Evolutionary conservation across 2,888 invertebrate species (phyloP).

Genomic region (Pterostichus madidus): DNA sequence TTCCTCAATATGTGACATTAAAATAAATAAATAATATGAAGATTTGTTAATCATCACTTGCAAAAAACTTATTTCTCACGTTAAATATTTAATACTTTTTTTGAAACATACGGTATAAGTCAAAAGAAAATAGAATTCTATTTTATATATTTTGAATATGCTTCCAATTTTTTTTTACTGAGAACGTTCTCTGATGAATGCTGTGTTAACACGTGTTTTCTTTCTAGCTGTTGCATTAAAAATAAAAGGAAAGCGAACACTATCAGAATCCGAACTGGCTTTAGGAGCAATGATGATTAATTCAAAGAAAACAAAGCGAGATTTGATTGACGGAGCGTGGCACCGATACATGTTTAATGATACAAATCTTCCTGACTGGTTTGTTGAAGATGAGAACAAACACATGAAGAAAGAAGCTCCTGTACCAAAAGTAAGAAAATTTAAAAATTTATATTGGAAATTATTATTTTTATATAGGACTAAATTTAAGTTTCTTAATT

Average conservation of each 20-base stretch:
- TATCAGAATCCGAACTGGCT: constrained; percentile 93
- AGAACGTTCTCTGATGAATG: too few species aligned
- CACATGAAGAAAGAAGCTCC: constrained; percentile 92
- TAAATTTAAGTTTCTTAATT: background rate
- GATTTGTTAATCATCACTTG: too few species aligned
- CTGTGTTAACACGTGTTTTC: background rate
- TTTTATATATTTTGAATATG: too few species aligned
- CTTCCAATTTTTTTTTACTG: too few species aligned
- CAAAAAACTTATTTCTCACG: too few species aligned
- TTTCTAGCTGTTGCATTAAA: constrained; percentile 21
- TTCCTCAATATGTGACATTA: too few species aligned
- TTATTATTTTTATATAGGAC: too few species aligned
- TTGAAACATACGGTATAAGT: too few species aligned
- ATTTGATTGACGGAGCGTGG: constrained; percentile 94
- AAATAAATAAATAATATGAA: too few species aligned
- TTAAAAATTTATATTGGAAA: background rate
- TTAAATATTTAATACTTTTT: too few species aligned
- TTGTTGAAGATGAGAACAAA: constrained; percentile 93
- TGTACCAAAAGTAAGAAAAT: constrained; percentile 85
- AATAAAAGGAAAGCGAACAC: constrained; percentile 80
- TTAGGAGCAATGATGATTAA: constrained; percentile 94
- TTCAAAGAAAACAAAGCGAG: constrained; percentile 93
- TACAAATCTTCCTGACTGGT: constrained; percentile 96
- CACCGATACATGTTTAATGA: constrained; percentile 97
- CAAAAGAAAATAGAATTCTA: too few species aligned